Evolutionary conservation across 1,140 invertebrate species (phyloP).

Genomic region (Himalopsyche phryganea): DNA sequence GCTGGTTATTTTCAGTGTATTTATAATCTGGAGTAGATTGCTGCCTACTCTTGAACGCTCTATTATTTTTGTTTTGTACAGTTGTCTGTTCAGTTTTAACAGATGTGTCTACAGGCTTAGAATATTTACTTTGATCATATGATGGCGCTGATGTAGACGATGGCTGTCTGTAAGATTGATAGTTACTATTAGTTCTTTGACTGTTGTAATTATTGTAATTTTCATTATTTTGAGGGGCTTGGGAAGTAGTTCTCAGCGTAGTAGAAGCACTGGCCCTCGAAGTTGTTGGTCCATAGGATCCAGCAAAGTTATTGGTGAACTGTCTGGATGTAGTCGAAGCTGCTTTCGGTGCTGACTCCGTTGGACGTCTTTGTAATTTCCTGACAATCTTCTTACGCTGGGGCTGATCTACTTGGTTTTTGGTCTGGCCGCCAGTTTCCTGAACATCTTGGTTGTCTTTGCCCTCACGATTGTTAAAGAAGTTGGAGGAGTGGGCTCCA

Average conservation of each 20-base stretch:
- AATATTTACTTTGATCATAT: slow-evolving; percentile 34
- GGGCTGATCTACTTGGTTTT: slow-evolving; percentile 36
- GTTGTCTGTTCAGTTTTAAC: slow-evolving; percentile 31
- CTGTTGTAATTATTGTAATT: slow-evolving; percentile 17
- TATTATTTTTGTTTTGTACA: slow-evolving; percentile 9
- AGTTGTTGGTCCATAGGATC: slow-evolving; percentile 51
- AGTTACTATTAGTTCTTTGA: slow-evolving; percentile 6
- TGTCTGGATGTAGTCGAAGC: slow-evolving; percentile 41
- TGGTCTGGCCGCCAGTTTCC: slow-evolving; percentile 39
- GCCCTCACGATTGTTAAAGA: slow-evolving; percentile 59
- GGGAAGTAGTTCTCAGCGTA: slow-evolving; percentile 5
- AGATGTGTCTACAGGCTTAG: slow-evolving; percentile 13
- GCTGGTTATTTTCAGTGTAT: background rate
- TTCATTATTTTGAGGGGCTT: slow-evolving; percentile 19
- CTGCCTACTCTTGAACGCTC: slow-evolving; percentile 17
- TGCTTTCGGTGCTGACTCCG: slow-evolving; percentile 35
- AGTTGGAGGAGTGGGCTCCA: slow-evolving; percentile 65
- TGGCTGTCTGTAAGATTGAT: slow-evolving; percentile 29
- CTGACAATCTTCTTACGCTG: slow-evolving; percentile 39
- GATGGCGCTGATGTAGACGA: slow-evolving; percentile 15
- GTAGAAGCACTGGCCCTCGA: slow-evolving; percentile 42
- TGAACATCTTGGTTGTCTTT: slow-evolving; percentile 52
- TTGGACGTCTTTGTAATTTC: slow-evolving; percentile 44
- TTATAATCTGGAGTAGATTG: slow-evolving; percentile 26
- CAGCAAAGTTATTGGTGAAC: slow-evolving; percentile 48